These are phyloP conservation scores for Notolepis coatsorum DNA, from an alignment of 2,797 vertebrate genomes.

Conservation along the genomic window DNA sequence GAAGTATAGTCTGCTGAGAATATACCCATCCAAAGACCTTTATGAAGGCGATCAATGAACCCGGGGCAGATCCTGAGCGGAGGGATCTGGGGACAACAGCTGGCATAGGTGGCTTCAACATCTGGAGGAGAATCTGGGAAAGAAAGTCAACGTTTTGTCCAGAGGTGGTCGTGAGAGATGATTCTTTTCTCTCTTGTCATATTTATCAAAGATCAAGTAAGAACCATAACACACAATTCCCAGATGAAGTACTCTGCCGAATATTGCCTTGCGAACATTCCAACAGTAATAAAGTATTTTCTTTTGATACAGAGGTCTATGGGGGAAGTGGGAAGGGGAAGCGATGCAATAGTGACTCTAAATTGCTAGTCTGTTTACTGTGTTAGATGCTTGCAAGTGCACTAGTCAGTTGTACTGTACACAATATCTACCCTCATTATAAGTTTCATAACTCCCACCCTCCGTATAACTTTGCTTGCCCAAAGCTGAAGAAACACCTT, in stretches of 20 bases:
- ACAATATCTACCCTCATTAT: neutral
- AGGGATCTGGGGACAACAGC: constrained; percentile 59
- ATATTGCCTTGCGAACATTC: constrained; percentile 50
- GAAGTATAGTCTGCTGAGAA: constrained; percentile 32
- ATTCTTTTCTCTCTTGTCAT: constrained; percentile 20
- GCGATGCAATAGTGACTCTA: too few species aligned
- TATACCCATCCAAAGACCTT: constrained; percentile 77
- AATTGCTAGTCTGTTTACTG: neutral
- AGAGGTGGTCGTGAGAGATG: constrained; percentile 43
- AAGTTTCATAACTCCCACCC: neutral
- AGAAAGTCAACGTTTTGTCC: constrained; percentile 63
- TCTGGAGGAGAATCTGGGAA: constrained; percentile 65
- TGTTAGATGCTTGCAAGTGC: neutral
- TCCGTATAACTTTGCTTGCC: constrained; percentile 20
- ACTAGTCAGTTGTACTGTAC: neutral
- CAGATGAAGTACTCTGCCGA: constrained; percentile 42
- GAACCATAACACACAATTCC: constrained; percentile 36
- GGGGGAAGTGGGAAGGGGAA: too few species aligned
- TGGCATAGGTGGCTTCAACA: constrained; percentile 60
- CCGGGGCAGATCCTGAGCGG: constrained; percentile 49
- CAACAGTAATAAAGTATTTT: constrained; percentile 50
- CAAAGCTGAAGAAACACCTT: constrained; percentile 30
- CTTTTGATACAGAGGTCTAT: constrained; percentile 50
- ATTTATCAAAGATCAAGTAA: constrained; percentile 37
- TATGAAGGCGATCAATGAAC: constrained; percentile 58